phyloP scores from a whole-genome alignment of 92 coral and sea anemone genomes.

The Epizoanthus ramosus region DNA sequence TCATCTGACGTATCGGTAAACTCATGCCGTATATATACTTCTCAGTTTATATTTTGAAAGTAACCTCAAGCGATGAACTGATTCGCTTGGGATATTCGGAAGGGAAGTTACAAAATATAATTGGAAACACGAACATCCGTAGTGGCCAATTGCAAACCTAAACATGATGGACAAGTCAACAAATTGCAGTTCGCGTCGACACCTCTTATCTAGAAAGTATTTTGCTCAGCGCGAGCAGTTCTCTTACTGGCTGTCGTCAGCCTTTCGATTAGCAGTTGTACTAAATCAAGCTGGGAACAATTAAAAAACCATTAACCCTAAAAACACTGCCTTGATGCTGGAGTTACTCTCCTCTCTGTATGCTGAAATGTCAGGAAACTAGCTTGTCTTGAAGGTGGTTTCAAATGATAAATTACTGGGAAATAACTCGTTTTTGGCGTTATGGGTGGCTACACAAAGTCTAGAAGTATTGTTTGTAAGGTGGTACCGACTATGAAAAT shows the following conservation, averaged over 20 bases:
- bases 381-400: neutral
- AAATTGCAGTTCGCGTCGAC: constrained; percentile 1
- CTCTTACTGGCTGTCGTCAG: neutral
- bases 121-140: neutral
- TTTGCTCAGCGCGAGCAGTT: constrained; percentile 3
- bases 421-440: neutral
- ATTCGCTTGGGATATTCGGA: neutral
- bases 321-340: neutral
- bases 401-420: neutral
- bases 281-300: neutral
- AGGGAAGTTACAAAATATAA: neutral
- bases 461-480: neutral
- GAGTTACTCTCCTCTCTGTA: neutral
- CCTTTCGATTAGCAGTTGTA: neutral
- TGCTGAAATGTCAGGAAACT: neutral
- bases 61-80: neutral
- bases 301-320: neutral
- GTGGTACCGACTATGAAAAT: neutral
- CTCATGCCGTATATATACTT: too few species aligned
- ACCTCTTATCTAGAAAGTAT: neutral
- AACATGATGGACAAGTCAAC: constrained; percentile 15
- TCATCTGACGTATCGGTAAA: too few species aligned
- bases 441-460: neutral
- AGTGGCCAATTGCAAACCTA: neutral
- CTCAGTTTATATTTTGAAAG: neutral